Base-by-base conservation (phyloP, 1,140 invertebrate genomes). In the Spodoptera frugiperda region DNA sequence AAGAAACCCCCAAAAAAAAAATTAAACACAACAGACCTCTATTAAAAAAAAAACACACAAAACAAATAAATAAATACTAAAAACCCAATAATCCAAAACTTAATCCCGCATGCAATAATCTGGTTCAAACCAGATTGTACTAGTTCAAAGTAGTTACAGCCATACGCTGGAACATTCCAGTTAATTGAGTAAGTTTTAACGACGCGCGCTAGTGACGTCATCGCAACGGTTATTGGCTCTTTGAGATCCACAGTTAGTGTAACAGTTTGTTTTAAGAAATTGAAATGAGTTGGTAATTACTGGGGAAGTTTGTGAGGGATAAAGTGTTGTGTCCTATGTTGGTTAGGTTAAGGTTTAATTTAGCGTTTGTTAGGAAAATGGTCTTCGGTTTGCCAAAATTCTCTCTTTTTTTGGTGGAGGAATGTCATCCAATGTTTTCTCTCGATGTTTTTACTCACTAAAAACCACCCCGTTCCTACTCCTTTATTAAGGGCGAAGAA, bases 151-250 rank as follows among this genome's bases (percentile, higher is more conserved):
- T 19, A 49, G 39, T 65, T 19, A 19, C 39, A 65, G 48, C 61
- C 39, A 19, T n/a, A 12, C 61, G 11, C 11, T 14, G 61, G 46
- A 12, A 65, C 61, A 39, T 11, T 19, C 46, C 15, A 65, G 39
- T 65, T 65, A 48, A 65, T 65, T 48, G 61, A 21, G 39, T n/a
- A 65, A 65, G 61, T 65, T 65, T 65, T 48, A 65, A 49, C 61
- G 44, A 65, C 30, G 61, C 61, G 17, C 17, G 39, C 19, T 65
- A 49, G 61, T 48, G 61, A 65, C 61, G 61, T 65, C 39, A 65
- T 17, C 8, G 30, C n/a, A 2, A 1, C 8, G 39, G 15, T 44
- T 63, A 65, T 48, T 44, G 57, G n/a, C 5, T 15, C 33, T 61
- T 44, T 15, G 30, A 61, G 33, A 61, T 14, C 15, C 11, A 12